Evolutionary conservation across 1,140 invertebrate species (phyloP), one percentile per base, ranked within the genome.

Genomic region (Holcopasites calliopsidis): DNA sequence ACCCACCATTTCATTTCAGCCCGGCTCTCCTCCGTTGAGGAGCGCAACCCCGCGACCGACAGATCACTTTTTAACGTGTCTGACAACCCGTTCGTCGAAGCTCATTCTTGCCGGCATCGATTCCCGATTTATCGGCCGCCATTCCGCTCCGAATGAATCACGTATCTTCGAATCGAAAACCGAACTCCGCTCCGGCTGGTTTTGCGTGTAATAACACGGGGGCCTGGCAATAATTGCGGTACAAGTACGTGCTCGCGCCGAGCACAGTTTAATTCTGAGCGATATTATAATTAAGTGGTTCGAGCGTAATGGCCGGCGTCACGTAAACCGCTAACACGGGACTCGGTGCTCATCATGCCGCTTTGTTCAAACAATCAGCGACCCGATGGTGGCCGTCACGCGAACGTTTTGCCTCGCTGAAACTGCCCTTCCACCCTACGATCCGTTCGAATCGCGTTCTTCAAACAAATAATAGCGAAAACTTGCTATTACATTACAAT

Each of bases 261-360:
- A 86, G 87, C 87, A 89, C 88, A 90, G 88, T 89, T 90, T 91
- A 89, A 91, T 89, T 91, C 87, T 86, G 80, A 83, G 89, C 86
- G 90, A 90, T 91, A 91, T 92, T 91, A 91, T 91, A 91, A 92
- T 92, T 91, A 91, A 92, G 90, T 91, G 87, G 84, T 91, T 90
- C 87, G 84, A 86, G 83, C 88, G 87, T 92, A 92, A 92, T 91
- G 90, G 89, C 79, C 80, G 87, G 85, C 90, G 90, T 92, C 91
- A 92, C 91, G 90, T 91, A 85, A 92, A 90, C 88, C 86, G 82
- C 79, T 86, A 85, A 80, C 80, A 79, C 79, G 79, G 83, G 80
- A 82, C 83, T 81, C 86, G 86, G 84, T 84, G 85, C 88, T 86
- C 85, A 86, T 89, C 87, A 85, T 87, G 83, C 81, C 85, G 82